These are phyloP conservation scores for Alouatta caraya DNA, from an alignment of 2,797 vertebrate genomes.

Conservation along the genomic window DNA sequence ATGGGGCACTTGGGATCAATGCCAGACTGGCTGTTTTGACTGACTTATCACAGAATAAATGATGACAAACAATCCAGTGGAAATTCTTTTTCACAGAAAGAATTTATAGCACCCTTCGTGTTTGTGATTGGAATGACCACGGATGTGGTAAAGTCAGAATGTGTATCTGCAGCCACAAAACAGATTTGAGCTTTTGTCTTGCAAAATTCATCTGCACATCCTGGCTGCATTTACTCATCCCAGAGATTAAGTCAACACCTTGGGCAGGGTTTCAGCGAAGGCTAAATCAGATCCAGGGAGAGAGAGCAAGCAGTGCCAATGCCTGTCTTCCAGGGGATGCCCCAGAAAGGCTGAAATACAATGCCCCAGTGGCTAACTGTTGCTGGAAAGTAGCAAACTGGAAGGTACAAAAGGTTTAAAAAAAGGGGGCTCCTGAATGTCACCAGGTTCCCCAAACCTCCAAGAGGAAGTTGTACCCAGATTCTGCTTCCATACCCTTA, in stretches of 20 bases:
- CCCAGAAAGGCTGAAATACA: background rate
- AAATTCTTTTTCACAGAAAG: background rate
- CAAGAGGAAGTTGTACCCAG: background rate
- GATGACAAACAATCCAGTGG: background rate
- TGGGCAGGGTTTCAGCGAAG: background rate
- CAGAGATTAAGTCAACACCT: conserved; percentile 40
- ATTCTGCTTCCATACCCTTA: background rate
- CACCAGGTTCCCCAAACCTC: background rate
- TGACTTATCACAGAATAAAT: conserved; percentile 36
- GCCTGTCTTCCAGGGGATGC: background rate
- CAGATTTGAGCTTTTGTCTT: conserved; percentile 54
- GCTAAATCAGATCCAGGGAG: background rate
- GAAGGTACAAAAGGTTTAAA: background rate
- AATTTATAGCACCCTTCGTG: conserved; percentile 36
- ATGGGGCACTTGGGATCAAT: background rate
- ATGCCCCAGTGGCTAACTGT: background rate
- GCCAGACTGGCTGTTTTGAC: background rate
- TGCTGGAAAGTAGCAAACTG: background rate
- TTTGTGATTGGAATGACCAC: background rate
- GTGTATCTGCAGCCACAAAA: conserved; percentile 52
- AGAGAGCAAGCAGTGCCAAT: rapidly evolving
- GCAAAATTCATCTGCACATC: conserved; percentile 44
- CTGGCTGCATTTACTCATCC: background rate
- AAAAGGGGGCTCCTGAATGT: background rate
- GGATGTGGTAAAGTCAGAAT: conserved; percentile 42